Base-by-base conservation (phyloP, 2,888 invertebrate species). In the Hyposoter dolosus region DNA sequence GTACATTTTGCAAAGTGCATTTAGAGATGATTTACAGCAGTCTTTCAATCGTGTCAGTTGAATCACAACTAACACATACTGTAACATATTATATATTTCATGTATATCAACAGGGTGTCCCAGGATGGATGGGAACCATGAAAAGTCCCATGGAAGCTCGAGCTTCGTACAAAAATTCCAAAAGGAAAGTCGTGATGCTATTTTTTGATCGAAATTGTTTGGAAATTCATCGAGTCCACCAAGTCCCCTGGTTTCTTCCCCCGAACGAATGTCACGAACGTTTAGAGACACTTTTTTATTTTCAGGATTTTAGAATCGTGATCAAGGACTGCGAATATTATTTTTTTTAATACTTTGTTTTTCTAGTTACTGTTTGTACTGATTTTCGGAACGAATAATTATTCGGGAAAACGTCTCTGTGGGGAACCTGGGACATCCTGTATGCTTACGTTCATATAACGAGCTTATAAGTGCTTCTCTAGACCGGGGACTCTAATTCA, bases 1-100 rank as follows among this genome's bases (percentile, higher is more conserved):
- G 84, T 85, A 87, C 77, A 87, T 87, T 82, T 88, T 85, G 80
- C 87, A 85, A 87, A 80, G 88, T 83, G 83, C 69, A 60, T 79
- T 79, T 82, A 85, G 79, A 88, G 85, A 82, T 72, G 83, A 84
- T 78, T 80, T 77, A 85, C 84, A 81, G 87, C 87, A 88, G 88
- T 88, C 88, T 85, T 88, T 87, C 83, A 83, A 85, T 84, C 85
- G 66, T 85, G 84, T 82, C 66, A 83, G 78, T 83, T 84, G 68
- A 87, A 84, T 87, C 81, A 60, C 23, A 85, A 87, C 71, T 63
- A 82, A 75, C 83, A 66, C 66, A 75, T 85, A 72, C 76, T 68
- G 80, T 56, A 80, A 65, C 43, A 60, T 47, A 47, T 28, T 28
- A 71, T 78, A 68, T 79, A 80, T 65, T 60, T 81, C 17, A 74